Conservation (phyloP, 2,888 invertebrate genomes). For the Drosophila fulvimacula region DNA sequence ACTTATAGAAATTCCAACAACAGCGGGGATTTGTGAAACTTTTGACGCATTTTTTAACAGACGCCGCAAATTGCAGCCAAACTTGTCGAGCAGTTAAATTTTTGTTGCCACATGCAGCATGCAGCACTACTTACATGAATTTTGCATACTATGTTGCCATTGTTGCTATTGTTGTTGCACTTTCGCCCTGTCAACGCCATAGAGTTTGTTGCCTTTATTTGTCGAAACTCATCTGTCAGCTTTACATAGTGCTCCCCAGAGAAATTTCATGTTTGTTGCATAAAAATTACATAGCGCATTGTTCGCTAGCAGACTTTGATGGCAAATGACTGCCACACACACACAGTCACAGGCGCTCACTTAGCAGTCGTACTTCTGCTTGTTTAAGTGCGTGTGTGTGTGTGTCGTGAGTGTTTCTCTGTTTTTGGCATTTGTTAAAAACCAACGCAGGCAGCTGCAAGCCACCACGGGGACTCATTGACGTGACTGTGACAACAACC, state of each 20-base stretch:
- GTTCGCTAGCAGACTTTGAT: constrained; percentile 72
- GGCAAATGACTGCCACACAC: constrained; percentile 58
- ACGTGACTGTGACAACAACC: constrained; percentile 65
- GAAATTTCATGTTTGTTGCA: constrained; percentile 77
- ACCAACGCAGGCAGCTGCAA: constrained; percentile 47
- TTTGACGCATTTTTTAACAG: constrained; percentile 52
- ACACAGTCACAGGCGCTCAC: constrained; percentile 20
- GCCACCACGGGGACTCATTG: constrained; percentile 70
- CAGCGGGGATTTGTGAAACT: constrained; percentile 46
- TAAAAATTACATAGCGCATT: constrained; percentile 74
- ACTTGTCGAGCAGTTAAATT: constrained; percentile 61
- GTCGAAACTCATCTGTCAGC: constrained; percentile 72
- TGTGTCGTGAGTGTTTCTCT: constrained; percentile 25
- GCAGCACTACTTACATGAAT: constrained; percentile 31
- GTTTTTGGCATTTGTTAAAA: constrained; percentile 76
- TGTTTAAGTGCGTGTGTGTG: constrained; percentile 25
- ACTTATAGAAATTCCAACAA: constrained; percentile 44
- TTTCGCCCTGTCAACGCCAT: constrained; percentile 53
- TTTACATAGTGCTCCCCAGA: constrained; percentile 77
- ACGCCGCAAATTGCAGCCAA: constrained; percentile 70
- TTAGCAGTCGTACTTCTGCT: constrained; percentile 16
- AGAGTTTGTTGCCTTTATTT: constrained; percentile 39
- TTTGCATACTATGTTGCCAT: constrained; percentile 41
- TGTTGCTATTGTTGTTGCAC: constrained; percentile 34
- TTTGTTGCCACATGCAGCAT: constrained; percentile 44